Evolutionary conservation across 2,888 invertebrate genomes (phyloP).

Genomic region (Eugnorisma glareosa): DNA sequence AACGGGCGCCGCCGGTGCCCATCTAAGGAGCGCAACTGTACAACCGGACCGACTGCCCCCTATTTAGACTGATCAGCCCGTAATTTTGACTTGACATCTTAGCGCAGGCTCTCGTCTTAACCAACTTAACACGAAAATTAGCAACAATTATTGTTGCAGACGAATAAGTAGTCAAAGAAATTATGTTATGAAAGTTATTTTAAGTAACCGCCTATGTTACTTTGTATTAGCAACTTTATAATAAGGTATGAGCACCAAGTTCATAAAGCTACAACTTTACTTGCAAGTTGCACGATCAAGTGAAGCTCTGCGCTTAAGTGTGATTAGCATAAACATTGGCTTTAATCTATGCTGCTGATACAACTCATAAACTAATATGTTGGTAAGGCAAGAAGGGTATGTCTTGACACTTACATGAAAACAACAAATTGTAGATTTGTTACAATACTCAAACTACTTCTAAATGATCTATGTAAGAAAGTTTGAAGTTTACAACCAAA

Average conservation of each 20-base stretch:
- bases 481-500: neutral
- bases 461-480: neutral
- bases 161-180: slow-evolving; percentile 40
- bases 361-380: slow-evolving; percentile 33
- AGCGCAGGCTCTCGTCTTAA: slow-evolving; percentile 70
- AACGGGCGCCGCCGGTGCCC: slow-evolving; percentile 84
- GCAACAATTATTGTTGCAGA: slow-evolving; percentile 47
- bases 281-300: slow-evolving; percentile 27
- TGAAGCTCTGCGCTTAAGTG: slow-evolving; percentile 35
- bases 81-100: slow-evolving; percentile 80
- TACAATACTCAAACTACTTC: neutral
- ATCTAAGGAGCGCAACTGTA: slow-evolving; percentile 88
- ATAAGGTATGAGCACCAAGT: slow-evolving; percentile 22
- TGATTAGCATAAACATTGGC: slow-evolving; percentile 53
- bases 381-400: neutral
- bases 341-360: slow-evolving; percentile 50
- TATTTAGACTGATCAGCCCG: slow-evolving; percentile 83
- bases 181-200: slow-evolving; percentile 30
- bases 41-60: slow-evolving; percentile 85
- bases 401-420: slow-evolving; percentile 8
- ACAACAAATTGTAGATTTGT: neutral
- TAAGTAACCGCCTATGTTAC: slow-evolving; percentile 14
- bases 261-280: slow-evolving; percentile 52
- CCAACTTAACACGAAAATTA: slow-evolving; percentile 49
- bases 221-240: slow-evolving; percentile 33